Conservation (phyloP, 2,113 vertebrate genomes). For the Protobothrops mucrosquamatus region DNA sequence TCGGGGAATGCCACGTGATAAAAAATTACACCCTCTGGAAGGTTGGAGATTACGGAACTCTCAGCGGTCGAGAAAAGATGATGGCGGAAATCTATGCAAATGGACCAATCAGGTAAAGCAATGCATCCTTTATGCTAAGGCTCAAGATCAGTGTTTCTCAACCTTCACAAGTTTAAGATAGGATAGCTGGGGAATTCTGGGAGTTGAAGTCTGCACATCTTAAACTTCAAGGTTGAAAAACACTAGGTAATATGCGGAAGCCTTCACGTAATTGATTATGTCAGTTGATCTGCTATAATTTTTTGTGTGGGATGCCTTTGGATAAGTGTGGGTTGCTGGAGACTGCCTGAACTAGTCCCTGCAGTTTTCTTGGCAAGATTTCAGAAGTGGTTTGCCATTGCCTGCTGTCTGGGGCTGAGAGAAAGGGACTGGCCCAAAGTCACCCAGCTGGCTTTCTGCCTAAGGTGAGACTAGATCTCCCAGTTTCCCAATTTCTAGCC, state of each 20-base stretch:
- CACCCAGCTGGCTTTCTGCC: neutral
- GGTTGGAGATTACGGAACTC: constrained; percentile 81
- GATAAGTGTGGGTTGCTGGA: neutral
- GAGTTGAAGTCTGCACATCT: neutral
- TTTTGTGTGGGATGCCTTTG: neutral
- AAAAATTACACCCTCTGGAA: constrained; percentile 94
- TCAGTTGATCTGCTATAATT: neutral
- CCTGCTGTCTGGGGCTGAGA: neutral
- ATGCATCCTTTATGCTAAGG: constrained; percentile 87
- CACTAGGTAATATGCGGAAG: neutral
- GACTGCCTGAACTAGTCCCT: neutral
- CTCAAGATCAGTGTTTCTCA: constrained; percentile 63
- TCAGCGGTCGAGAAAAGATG: constrained; percentile 91
- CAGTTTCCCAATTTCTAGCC: no score
- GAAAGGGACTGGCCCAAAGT: neutral
- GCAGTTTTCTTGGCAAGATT: neutral
- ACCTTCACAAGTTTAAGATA: neutral
- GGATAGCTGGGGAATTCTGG: neutral
- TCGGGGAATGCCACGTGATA: constrained; percentile 77
- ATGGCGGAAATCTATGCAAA: constrained; percentile 88
- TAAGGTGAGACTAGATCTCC: neutral
- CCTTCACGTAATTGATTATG: neutral
- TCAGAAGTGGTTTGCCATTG: neutral
- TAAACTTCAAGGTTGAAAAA: neutral
- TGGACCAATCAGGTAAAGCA: constrained; percentile 98